Evolutionary conservation across 2,797 vertebrate genomes (phyloP).

Genomic region (Squalus acanthias): DNA sequence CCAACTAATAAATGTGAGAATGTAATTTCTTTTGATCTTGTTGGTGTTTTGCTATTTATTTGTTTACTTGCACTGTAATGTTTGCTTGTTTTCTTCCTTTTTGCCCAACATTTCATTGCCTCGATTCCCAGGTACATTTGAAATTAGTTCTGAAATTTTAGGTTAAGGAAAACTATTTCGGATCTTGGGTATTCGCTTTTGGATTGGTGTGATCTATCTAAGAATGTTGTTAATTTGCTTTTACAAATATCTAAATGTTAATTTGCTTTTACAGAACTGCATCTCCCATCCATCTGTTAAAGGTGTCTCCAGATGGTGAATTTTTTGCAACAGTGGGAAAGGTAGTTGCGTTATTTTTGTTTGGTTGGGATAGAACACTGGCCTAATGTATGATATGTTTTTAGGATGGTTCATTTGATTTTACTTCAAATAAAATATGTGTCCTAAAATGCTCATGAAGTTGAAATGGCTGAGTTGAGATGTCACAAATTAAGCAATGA

Average conservation of each 20-base stretch:
- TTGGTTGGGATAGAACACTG: not conserved
- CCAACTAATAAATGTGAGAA: not conserved
- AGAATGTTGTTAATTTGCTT: constrained; percentile 43
- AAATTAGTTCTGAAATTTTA: not conserved
- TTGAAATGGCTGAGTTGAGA: not conserved
- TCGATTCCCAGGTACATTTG: not conserved
- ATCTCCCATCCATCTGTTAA: constrained; percentile 82
- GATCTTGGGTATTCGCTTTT: not conserved
- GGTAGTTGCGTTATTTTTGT: constrained; percentile 54
- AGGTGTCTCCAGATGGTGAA: constrained; percentile 91
- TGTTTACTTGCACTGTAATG: not conserved
- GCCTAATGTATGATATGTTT: not conserved
- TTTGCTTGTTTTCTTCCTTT: not conserved
- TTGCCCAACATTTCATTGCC: not conserved
- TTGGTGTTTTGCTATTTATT: not conserved
- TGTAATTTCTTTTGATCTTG: not conserved
- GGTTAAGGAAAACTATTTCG: not conserved
- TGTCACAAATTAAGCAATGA: not conserved
- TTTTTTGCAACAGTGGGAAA: constrained; percentile 95
- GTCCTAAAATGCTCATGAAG: not conserved
- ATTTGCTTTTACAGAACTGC: constrained; percentile 71
- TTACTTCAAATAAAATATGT: not conserved
- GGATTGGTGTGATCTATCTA: constrained; percentile 21
- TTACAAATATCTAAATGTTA: constrained; percentile 55
- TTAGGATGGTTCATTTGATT: not conserved